Base-by-base conservation (phyloP, 2,113 vertebrate species). In the Maccullochella peelii region DNA sequence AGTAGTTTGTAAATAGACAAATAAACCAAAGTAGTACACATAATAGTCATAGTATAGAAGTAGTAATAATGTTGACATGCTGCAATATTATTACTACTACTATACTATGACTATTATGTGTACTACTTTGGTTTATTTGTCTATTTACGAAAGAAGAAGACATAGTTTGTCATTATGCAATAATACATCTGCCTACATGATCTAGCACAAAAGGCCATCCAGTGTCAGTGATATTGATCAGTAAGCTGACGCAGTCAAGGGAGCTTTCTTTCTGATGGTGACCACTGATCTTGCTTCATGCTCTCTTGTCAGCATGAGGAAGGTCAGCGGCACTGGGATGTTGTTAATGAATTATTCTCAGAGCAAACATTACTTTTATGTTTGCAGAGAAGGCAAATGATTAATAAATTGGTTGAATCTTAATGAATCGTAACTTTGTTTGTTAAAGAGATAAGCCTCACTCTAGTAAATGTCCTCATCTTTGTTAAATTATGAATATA, bases 111-210 rank as follows among this genome's bases (percentile, higher is more conserved):
- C 30, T 33, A 33, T 33, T 33, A 33, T 33, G 4, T 69, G 23
- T n/a, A 61, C 54, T 66, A 58, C 33, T 20, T 38, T 38, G 25
- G 12, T 47, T 38, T 63, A 52, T 52, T 52, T 63, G 30, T 54
- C 23, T 47, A 55, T 75, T 42, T 63, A 25, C 63, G 5, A n/a
- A 82, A 36, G 47, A 8, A 52, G 36, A 61, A 61, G 25, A 36
- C 4, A 25, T 2, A 1, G 16, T 73, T 82, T 82, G 38, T 23
- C 16, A 50, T 82, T 69, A 33, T 62, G 73, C 36, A 82, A 82
- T n/a, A 57, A 42, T 44, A 65, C 14, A 20, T 63, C 6, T 8
- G 12, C 5, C 12, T 25, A 36, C 25, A 7, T 50, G 77, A 62
- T 62, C 44, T 9, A 25, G 44, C 18, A 30, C 57, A 63, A 69